Percentiles rank a stretch among this genome's conserved stretches.
These are phyloP conservation scores for Macropodus opercularis DNA, from an alignment of 2,797 vertebrate species.

Conservation along the genomic window DNA sequence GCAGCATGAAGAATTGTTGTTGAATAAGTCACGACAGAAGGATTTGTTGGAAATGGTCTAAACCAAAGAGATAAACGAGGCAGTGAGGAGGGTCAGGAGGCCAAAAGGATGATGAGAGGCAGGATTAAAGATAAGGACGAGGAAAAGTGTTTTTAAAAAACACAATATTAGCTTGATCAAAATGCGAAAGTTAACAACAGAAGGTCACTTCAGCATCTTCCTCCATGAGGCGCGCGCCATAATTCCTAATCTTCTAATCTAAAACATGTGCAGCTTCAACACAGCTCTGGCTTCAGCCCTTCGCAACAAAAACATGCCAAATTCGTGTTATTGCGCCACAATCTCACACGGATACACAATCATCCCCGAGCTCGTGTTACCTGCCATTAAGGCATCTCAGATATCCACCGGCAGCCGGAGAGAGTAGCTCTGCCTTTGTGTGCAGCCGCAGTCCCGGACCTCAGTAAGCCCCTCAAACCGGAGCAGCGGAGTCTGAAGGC, in stretches of 20 bases:
- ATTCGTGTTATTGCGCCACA: conserved; percentile 7
- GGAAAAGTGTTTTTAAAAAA: not conserved
- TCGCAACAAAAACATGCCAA: conserved; percentile 6
- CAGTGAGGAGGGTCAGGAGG: not conserved
- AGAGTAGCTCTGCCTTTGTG: conserved; percentile 61
- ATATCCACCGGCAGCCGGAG: conserved; percentile 53
- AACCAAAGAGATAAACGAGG: conserved; percentile 14
- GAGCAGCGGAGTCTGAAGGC: conserved; percentile 52
- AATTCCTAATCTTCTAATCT: conserved; percentile 7
- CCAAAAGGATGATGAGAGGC: conserved; percentile 21
- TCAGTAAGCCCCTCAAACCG: conserved; percentile 42
- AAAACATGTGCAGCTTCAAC: conserved; percentile 9
- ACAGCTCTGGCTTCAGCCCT: not conserved
- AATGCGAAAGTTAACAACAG: not conserved
- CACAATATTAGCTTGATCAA: not conserved
- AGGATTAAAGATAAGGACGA: conserved; percentile 8
- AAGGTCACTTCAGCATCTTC: conserved; percentile 15
- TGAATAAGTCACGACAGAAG: conserved; percentile 39
- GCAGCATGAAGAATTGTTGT: conserved; percentile 31
- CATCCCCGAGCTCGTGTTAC: conserved; percentile 39
- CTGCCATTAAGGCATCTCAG: conserved; percentile 61
- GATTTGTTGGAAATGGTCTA: conserved; percentile 5
- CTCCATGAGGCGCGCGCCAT: conserved; percentile 9
- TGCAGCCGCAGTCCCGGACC: conserved; percentile 55
- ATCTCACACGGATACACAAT: conserved; percentile 1